Evolutionary conservation across 2,797 vertebrate genomes (phyloP).

Genomic region (Cossypha caffra): DNA sequence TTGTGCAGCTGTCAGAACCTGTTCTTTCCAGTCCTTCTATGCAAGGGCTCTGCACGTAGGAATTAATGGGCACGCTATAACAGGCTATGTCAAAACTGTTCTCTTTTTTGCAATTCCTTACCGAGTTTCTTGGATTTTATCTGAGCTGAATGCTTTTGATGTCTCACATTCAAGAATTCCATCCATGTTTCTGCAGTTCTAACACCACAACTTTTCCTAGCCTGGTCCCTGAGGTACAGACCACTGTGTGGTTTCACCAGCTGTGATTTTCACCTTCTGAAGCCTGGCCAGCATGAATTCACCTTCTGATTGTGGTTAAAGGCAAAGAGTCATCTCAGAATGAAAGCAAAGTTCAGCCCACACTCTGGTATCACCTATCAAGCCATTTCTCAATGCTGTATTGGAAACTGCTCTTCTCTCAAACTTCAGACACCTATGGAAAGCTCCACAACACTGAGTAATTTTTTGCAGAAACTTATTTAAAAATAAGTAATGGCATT

Average conservation of each 20-base stretch:
- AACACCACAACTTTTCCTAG: not conserved
- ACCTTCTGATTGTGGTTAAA: not conserved
- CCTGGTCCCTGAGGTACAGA: not conserved
- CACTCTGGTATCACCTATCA: not conserved
- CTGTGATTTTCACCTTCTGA: not conserved
- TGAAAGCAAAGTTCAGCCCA: not conserved
- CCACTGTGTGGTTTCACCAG: not conserved
- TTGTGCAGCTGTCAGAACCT: not conserved
- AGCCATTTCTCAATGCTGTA: not conserved
- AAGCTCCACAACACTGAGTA: not conserved
- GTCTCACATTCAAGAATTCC: not conserved
- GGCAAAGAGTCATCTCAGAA: not conserved
- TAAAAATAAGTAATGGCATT: not conserved
- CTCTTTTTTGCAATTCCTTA: not conserved
- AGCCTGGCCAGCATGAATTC: not conserved
- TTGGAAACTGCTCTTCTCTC: not conserved
- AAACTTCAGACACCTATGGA: not conserved
- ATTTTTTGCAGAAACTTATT: not conserved
- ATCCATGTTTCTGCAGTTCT: not conserved
- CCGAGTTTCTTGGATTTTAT: not conserved
- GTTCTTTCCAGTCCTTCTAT: not conserved
- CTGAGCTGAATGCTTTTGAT: not conserved
- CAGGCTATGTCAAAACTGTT: not conserved
- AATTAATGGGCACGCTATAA: not conserved
- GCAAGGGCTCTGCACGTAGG: accelerated